Evolutionary conservation across 2,797 vertebrate species (phyloP), one percentile per base, ranked within the genome.

Genomic region (Hephaestus fuliginosus): DNA sequence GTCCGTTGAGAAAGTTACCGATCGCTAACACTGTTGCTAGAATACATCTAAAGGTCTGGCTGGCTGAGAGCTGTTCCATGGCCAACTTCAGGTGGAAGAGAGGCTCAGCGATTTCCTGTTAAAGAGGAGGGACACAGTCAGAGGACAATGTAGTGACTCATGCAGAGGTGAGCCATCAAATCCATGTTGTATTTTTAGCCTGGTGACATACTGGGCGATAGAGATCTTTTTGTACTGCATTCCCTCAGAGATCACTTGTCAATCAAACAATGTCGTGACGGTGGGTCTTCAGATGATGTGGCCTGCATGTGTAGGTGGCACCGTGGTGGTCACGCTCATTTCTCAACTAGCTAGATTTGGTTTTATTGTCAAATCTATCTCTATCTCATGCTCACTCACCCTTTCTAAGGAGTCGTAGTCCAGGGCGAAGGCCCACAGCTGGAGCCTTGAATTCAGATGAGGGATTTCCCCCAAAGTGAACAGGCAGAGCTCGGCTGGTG

Each of bases 1-100:
- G 93, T 17, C 95, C 94, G 7, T 96, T 96, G 7, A 96, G 94
- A 58, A 96, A 96, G 91, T 96, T 96, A 0, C 96, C 96, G 1
- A 96, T 94, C 0, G 95, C 95, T 6, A 96, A 87, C 74, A 96
- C 95, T 0, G 96, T 95, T 0, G 96, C 95, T 0, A 96, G 90
- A 51, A 96, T 94, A 10, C 88, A 94, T 25, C 90, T 92, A 30
- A 96, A 96, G 12, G 96, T 96, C 74, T 94, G 92, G 81, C 93
- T 96, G 75, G 86, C 82, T 4, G 93, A 85, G 8, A 96, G 90
- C 73, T 96, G 96, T 51, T 96, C 95, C 95, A 96, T 96, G 55
- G 94, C 95, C 60, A 93, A 55, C 85, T 96, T 96, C 70, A 96
- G 91, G 60, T 96, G 91, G 83, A 95, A 96, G 33, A 96, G 95